These are phyloP conservation scores for Metridium senile DNA, from an alignment of 92 coral and sea anemone genomes.

Conservation along the genomic window DNA sequence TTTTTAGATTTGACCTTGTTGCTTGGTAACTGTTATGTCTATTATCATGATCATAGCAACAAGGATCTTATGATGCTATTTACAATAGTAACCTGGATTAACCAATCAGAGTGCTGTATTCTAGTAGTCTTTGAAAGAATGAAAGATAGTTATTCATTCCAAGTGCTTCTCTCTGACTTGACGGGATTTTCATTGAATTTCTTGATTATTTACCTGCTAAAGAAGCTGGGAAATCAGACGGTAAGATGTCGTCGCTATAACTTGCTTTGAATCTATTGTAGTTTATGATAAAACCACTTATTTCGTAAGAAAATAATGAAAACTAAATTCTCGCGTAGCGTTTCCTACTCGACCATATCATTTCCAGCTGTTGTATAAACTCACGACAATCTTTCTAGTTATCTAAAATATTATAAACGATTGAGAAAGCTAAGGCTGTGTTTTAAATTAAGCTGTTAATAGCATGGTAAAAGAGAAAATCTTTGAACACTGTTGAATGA, in stretches of 20 bases:
- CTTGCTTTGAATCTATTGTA: neutral
- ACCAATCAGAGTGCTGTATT: constrained; percentile 29
- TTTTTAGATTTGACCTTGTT: constrained; percentile 10
- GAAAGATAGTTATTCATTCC: neutral
- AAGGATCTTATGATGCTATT: constrained; percentile 26
- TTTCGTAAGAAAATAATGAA: neutral
- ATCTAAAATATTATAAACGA: neutral
- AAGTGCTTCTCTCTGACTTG: neutral
- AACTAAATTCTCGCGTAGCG: too few relatives aligned
- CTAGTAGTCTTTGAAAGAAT: neutral
- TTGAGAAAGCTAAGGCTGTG: neutral
- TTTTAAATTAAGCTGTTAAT: neutral
- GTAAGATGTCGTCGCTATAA: neutral
- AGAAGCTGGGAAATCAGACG: constrained; percentile 5
- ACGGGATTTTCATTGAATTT: neutral
- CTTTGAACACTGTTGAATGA: too few relatives aligned
- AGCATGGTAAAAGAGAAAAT: too few relatives aligned
- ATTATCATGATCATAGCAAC: constrained; percentile 77
- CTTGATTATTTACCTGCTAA: neutral
- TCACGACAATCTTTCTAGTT: neutral
- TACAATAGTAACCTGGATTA: constrained; percentile 35
- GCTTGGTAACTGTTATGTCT: constrained; percentile 47
- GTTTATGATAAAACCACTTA: neutral
- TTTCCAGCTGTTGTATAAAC: neutral
- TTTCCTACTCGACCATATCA: too few relatives aligned